A percentile compares a stretch with the other conserved stretches of the same genome.
Evolutionary conservation across 2,113 vertebrate genomes (phyloP).

Genomic region (Sitta europaea): DNA sequence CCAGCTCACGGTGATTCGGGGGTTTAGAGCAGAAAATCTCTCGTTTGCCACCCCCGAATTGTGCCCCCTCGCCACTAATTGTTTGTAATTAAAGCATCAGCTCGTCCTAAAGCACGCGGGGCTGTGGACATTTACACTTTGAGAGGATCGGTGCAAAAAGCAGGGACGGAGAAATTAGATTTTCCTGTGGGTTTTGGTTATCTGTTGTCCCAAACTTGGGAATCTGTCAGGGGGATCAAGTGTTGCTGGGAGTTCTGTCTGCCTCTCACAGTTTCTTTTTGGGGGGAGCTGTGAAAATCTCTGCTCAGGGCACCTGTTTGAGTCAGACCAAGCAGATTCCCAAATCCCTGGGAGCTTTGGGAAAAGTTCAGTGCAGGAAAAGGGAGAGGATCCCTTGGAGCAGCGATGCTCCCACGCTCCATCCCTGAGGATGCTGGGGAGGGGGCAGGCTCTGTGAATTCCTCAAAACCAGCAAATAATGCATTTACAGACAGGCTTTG

Average conservation of each 20-base stretch:
- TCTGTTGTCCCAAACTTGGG: background rate
- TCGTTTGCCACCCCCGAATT: background rate
- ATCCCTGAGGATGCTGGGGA: accelerated
- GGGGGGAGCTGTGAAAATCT: background rate
- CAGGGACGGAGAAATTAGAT: accelerated
- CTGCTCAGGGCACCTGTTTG: background rate
- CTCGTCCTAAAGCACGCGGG: background rate
- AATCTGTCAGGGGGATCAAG: background rate
- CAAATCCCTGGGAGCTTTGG: accelerated
- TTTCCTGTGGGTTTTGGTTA: background rate
- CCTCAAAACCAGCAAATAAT: background rate
- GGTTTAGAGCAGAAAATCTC: background rate
- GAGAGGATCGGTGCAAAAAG: background rate
- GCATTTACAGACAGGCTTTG: background rate
- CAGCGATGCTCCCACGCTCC: accelerated
- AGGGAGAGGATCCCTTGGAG: background rate
- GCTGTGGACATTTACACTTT: background rate
- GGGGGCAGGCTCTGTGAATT: accelerated
- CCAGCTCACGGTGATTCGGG: background rate
- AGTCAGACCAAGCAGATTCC: accelerated
- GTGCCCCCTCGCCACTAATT: background rate
- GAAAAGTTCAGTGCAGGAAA: background rate
- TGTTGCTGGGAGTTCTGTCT: background rate
- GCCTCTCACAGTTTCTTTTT: accelerated
- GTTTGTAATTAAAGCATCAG: background rate